phyloP scores from a whole-genome alignment of 2,113 vertebrate species.

The Pedionomus torquatus region DNA sequence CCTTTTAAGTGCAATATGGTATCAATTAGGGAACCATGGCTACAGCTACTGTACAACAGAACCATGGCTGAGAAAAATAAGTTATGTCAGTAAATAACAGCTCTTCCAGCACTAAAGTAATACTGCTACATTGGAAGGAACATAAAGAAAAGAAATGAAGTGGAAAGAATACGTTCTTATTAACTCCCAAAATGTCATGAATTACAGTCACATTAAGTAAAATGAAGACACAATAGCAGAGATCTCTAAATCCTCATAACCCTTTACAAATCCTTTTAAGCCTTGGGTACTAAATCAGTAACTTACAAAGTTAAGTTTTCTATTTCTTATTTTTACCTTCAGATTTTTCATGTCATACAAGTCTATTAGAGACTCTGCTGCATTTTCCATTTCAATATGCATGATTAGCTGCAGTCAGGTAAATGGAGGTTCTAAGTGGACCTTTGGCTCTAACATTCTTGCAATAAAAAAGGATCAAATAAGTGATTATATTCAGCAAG shows the following conservation, averaged over 20 bases:
- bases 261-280: neutral
- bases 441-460: neutral
- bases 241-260: neutral
- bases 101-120: neutral
- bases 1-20: neutral
- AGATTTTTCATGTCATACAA: neutral
- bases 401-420: neutral
- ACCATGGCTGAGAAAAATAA: neutral
- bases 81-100: neutral
- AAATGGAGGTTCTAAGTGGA: neutral
- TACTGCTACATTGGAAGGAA: neutral
- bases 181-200: neutral
- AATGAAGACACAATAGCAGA: neutral
- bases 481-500: neutral
- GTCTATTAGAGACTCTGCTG: neutral
- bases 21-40: neutral
- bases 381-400: neutral
- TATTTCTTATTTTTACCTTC: neutral
- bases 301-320: neutral
- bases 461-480: neutral
- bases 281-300: neutral
- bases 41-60: neutral
- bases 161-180: fast-evolving
- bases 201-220: neutral
- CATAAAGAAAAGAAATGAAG: neutral